Percentiles rank a stretch among this genome's conserved stretches.
Evolutionary conservation across 2,113 vertebrate species (phyloP).

Genomic region (Nothoprocta perdicaria): DNA sequence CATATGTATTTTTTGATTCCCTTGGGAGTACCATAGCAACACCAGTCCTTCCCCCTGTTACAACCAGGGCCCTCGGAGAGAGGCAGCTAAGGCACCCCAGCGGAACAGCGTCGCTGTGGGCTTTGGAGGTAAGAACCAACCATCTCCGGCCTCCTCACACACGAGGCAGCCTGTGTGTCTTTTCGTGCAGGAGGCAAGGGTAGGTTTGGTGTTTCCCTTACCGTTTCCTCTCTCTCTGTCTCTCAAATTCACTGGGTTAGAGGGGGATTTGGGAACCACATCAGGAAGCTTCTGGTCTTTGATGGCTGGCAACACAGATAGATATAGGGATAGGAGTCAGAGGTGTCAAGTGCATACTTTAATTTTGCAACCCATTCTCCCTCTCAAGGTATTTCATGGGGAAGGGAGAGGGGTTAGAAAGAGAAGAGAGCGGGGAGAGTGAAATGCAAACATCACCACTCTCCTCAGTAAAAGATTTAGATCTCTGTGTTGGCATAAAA

Average conservation of each 20-base stretch:
- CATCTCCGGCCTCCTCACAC: not conserved
- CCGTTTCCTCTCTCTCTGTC: too few relatives aligned
- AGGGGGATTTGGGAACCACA: not conserved
- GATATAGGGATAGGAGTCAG: not conserved
- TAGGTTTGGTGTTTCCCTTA: not conserved
- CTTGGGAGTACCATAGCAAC: not conserved
- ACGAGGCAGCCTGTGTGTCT: not conserved
- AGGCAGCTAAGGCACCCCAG: not conserved
- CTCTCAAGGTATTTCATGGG: conserved; percentile 34
- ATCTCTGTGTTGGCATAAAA: conserved; percentile 74
- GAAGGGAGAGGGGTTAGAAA: not conserved
- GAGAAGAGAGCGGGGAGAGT: conserved; percentile 37
- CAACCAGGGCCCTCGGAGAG: not conserved
- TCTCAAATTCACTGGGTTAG: not conserved
- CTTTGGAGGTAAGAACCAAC: not conserved
- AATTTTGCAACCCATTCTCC: not conserved
- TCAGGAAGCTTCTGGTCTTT: not conserved
- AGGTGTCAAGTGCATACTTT: not conserved
- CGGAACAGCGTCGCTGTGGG: fast-evolving
- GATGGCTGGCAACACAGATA: not conserved
- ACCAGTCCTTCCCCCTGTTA: not conserved
- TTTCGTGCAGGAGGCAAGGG: not conserved
- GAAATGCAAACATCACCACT: conserved; percentile 66
- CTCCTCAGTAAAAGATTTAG: conserved; percentile 72
- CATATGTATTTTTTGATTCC: not conserved